Conservation (phyloP, 2,888 invertebrate genomes). For the Protonemura montana region DNA sequence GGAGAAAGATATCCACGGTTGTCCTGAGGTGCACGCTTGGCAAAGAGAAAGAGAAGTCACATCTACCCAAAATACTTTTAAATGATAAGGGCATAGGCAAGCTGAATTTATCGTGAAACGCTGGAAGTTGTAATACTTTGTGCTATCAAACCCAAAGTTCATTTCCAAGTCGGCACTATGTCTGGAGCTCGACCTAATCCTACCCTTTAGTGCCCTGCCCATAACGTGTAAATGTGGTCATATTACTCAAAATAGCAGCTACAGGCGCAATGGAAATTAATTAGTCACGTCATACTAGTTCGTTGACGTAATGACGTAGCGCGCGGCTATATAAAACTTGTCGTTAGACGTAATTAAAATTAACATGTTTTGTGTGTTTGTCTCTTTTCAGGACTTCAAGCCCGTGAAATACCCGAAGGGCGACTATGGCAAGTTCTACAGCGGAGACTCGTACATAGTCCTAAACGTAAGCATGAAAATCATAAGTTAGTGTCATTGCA, state of each 20-base stretch:
- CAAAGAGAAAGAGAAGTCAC: too few species aligned
- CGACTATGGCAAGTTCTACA: constrained; percentile 83
- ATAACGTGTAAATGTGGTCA: neutral
- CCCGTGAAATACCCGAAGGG: constrained; percentile 75
- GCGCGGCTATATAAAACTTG: neutral
- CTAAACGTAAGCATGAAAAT: constrained; percentile 69
- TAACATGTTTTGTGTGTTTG: constrained; percentile 32
- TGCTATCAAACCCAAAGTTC: too few species aligned
- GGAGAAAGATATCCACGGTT: too few species aligned
- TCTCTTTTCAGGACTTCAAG: constrained; percentile 75
- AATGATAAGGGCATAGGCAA: too few species aligned
- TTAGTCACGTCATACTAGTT: neutral
- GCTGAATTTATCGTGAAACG: too few species aligned
- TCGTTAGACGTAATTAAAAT: neutral
- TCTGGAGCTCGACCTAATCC: too few species aligned
- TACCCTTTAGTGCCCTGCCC: too few species aligned
- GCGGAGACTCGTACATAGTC: constrained; percentile 87
- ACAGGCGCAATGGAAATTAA: neutral
- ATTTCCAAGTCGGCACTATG: too few species aligned
- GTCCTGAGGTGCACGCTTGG: too few species aligned
- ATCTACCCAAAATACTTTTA: too few species aligned
- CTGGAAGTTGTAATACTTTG: too few species aligned
- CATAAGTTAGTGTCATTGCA: too few species aligned
- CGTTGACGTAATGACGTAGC: neutral
- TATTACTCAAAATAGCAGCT: neutral